Conservation (phyloP, 1,140 invertebrate species). For the Formica selysi region DNA sequence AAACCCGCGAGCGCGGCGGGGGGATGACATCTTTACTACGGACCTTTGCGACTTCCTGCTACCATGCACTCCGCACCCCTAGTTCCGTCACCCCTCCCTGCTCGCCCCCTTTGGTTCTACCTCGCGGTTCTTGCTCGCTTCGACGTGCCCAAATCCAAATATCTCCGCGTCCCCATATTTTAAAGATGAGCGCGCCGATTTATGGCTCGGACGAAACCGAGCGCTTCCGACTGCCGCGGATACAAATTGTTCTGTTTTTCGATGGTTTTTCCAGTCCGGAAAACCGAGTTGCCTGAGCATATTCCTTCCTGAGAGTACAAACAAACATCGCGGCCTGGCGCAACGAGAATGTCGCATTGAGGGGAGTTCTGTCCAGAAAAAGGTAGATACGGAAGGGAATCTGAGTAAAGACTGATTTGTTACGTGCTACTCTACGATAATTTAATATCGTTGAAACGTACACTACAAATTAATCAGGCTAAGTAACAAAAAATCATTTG, state of each 20-base stretch:
- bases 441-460: neutral
- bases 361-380: neutral
- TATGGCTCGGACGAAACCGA: conserved; percentile 72
- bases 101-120: conserved; percentile 9
- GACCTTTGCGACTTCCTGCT: conserved; percentile 80
- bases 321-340: conserved; percentile 18
- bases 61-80: conserved; percentile 42
- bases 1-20: conserved; percentile 72
- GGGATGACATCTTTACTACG: conserved; percentile 83
- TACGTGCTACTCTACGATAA: neutral
- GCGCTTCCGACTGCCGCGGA: conserved; percentile 68
- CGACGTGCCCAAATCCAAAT: conserved; percentile 79
- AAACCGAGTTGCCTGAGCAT: conserved; percentile 32
- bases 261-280: conserved; percentile 51
- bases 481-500: neutral
- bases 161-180: conserved; percentile 84
- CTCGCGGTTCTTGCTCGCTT: conserved; percentile 59
- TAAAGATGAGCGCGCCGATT: conserved; percentile 83
- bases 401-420: conserved; percentile 22
- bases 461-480: neutral
- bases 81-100: neutral
- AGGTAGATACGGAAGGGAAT: conserved; percentile 6
- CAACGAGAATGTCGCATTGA: neutral
- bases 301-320: conserved; percentile 49
- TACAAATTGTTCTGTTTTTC: conserved; percentile 77